phyloP scores from a whole-genome alignment of 2,888 invertebrate genomes.

The Chironomus tentans region DNA sequence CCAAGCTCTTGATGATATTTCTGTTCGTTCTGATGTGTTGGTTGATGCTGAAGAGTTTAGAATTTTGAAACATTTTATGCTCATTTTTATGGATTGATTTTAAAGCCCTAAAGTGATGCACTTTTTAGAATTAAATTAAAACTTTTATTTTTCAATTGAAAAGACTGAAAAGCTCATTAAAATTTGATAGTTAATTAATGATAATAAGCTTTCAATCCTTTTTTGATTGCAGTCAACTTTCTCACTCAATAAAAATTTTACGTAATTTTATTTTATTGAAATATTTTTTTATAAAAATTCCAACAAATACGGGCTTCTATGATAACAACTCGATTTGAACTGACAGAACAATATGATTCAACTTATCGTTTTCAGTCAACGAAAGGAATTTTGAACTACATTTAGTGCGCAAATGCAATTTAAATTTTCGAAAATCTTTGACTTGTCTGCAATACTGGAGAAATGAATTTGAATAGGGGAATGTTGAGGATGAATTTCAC shows the following conservation, averaged over 20 bases:
- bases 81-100: too few relatives aligned
- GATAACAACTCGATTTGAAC: neutral
- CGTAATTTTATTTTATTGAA: neutral
- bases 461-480: neutral
- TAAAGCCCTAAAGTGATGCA: too few relatives aligned
- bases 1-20: neutral
- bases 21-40: too few relatives aligned
- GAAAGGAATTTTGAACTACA: neutral
- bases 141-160: too few relatives aligned
- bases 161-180: too few relatives aligned
- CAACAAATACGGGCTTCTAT: neutral
- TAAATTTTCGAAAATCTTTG: neutral
- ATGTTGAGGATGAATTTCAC: neutral
- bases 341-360: neutral
- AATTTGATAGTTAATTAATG: too few relatives aligned
- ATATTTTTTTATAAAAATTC: neutral
- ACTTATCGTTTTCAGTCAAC: neutral
- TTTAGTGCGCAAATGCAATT: neutral
- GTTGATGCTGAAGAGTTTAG: too few relatives aligned
- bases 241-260: neutral
- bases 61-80: too few relatives aligned
- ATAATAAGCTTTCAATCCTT: neutral
- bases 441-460: neutral
- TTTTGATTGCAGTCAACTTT: neutral
- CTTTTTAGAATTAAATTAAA: too few relatives aligned